Percentiles rank a stretch among this genome's conserved stretches.
Evolutionary conservation across 37 sponge, comb jelly and placozoan species (phyloP).

Genomic region (Amphimedon queenslandica): DNA sequence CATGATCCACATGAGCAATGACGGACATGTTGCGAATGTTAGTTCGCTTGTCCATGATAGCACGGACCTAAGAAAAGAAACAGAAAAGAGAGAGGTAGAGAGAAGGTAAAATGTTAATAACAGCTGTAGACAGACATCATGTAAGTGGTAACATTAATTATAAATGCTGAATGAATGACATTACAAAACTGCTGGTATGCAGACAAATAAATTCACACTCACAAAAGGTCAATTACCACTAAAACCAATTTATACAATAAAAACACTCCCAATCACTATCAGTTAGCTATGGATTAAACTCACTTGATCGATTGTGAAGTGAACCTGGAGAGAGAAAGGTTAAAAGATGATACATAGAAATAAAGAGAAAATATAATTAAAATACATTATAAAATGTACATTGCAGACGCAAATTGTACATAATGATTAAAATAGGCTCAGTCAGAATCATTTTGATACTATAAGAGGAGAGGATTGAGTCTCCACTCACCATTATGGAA

Average conservation of each 20-base stretch:
- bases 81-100: too few relatives aligned
- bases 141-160: too few relatives aligned
- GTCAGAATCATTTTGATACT: not conserved
- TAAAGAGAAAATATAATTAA: not conserved
- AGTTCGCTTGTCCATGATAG: slow-evolving; percentile 95
- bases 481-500: not conserved
- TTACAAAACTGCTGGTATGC: too few relatives aligned
- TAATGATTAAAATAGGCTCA: not conserved
- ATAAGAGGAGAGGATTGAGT: not conserved
- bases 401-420: not conserved
- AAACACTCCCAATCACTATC: too few relatives aligned
- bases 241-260: too few relatives aligned
- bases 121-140: not conserved
- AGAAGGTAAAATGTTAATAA: not conserved
- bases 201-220: too few relatives aligned
- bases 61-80: slow-evolving; percentile 74
- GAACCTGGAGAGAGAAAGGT: slow-evolving; percentile 52
- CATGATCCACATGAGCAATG: slow-evolving; percentile 99
- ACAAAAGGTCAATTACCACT: too few relatives aligned
- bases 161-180: too few relatives aligned
- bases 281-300: too few relatives aligned
- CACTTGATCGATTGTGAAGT: slow-evolving; percentile 95
- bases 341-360: not conserved
- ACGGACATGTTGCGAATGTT: slow-evolving; percentile 99
- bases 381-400: not conserved